Evolutionary conservation across 53 echinoderm and acorn worm species (phyloP).

Genomic region (Echinarachnius parma): DNA sequence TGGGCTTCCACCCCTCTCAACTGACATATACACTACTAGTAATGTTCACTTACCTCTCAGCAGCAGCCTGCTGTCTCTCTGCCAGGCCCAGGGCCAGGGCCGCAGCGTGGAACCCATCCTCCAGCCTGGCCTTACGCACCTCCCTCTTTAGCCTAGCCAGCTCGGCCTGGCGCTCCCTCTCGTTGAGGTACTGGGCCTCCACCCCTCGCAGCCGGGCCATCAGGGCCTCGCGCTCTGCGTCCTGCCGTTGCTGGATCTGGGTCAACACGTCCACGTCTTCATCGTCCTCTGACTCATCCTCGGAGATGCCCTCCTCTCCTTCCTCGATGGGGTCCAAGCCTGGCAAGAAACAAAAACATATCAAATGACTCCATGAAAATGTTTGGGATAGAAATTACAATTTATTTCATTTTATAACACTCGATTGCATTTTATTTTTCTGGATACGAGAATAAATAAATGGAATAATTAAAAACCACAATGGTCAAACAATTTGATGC

Average conservation of each 20-base stretch:
- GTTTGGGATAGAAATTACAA: no score
- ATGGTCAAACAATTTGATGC: no score
- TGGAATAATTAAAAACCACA: no score
- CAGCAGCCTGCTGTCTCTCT: slow-evolving; percentile 83
- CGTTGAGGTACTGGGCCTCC: slow-evolving; percentile 76
- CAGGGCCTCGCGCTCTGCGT: slow-evolving; percentile 77
- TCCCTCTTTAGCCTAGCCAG: slow-evolving; percentile 84
- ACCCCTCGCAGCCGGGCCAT: slow-evolving; percentile 69
- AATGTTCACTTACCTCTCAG: slow-evolving; percentile 77
- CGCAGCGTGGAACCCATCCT: slow-evolving; percentile 80
- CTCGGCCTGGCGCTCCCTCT: slow-evolving; percentile 91
- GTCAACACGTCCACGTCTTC: slow-evolving; percentile 51
- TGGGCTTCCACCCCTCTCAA: neutral
- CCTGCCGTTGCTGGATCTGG: slow-evolving; percentile 79
- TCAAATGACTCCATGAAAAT: no score
- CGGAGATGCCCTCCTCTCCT: slow-evolving; percentile 65
- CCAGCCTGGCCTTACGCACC: slow-evolving; percentile 79
- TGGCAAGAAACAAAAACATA: no score
- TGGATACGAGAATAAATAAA: no score
- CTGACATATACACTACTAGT: neutral
- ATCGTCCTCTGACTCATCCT: slow-evolving; percentile 66
- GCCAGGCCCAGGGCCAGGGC: slow-evolving; percentile 92
- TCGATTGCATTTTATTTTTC: no score
- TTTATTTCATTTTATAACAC: no score
- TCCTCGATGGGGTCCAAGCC: slow-evolving; percentile 40